These are phyloP conservation scores for Solea senegalensis DNA, from an alignment of 2,113 vertebrate species.

Conservation along the genomic window DNA sequence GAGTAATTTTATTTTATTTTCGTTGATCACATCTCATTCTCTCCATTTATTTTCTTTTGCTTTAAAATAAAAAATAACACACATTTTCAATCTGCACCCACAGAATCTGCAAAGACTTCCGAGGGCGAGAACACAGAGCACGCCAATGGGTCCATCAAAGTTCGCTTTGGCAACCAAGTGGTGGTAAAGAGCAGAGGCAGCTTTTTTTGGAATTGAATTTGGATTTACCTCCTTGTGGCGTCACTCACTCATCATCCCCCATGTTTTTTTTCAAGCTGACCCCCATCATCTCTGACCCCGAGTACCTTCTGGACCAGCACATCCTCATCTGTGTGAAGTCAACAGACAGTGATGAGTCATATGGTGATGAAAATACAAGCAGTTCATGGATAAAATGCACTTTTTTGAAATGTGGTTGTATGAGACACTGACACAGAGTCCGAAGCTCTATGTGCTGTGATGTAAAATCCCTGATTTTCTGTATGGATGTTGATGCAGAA, in stretches of 20 bases:
- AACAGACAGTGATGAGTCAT: conserved; percentile 94
- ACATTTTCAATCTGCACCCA: conserved; percentile 18
- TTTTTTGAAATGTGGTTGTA: too few species aligned
- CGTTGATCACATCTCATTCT: background rate
- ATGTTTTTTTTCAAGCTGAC: conserved; percentile 84
- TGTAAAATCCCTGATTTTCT: too few species aligned
- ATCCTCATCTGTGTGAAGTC: conserved; percentile 96
- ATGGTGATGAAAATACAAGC: conserved; percentile 80
- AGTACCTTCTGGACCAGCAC: conserved; percentile 96
- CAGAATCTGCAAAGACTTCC: conserved; percentile 92
- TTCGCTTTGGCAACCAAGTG: conserved; percentile 87
- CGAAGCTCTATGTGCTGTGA: too few species aligned
- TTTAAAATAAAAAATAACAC: background rate
- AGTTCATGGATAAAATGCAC: background rate
- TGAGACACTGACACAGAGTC: too few species aligned
- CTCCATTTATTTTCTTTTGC: background rate
- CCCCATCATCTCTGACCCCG: conserved; percentile 96
- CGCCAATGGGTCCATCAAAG: conserved; percentile 87
- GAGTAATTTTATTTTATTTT: conserved; percentile 75
- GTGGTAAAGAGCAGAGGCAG: conserved; percentile 82
- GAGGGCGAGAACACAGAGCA: conserved; percentile 93
- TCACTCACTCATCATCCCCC: background rate
- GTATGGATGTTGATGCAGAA: too few species aligned
- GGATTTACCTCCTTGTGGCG: background rate
- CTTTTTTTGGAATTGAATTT: background rate